These are phyloP conservation scores for Sisyra terminalis DNA, from an alignment of 2,888 invertebrate genomes.

Conservation along the genomic window DNA sequence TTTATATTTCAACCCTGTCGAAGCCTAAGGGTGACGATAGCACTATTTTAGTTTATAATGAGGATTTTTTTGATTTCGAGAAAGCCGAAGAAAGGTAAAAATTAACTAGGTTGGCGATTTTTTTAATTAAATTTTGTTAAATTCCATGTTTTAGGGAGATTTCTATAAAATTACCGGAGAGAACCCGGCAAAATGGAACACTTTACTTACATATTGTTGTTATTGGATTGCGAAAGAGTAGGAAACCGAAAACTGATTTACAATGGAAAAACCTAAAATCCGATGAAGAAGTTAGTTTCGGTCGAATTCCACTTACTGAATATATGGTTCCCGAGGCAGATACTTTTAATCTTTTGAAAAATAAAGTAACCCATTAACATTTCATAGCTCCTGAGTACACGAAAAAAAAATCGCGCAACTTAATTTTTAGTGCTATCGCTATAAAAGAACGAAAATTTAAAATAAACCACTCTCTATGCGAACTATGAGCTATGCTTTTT, in stretches of 20 bases:
- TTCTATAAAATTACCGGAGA: constrained; percentile 49
- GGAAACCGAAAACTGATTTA: constrained; percentile 26
- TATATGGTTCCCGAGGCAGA: constrained; percentile 59
- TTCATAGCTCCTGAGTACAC: too few species aligned
- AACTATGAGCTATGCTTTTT: too few species aligned
- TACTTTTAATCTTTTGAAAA: constrained; percentile 51
- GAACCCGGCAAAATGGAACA: constrained; percentile 71
- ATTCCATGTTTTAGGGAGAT: constrained; percentile 36
- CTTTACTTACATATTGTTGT: constrained; percentile 61
- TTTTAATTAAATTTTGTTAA: constrained; percentile 9
- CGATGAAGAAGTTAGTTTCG: constrained; percentile 40
- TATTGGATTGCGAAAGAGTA: constrained; percentile 36
- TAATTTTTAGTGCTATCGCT: too few species aligned
- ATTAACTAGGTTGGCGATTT: background rate
- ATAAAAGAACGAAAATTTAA: background rate
- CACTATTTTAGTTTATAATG: constrained; percentile 39
- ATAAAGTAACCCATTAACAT: constrained; percentile 23
- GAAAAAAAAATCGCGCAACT: too few species aligned
- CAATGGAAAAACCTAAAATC: constrained; percentile 37
- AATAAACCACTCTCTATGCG: background rate
- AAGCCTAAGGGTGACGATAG: constrained; percentile 35
- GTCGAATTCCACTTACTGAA: constrained; percentile 52
- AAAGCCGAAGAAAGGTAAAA: constrained; percentile 33
- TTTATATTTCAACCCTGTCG: constrained; percentile 47
- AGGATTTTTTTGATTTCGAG: constrained; percentile 48